phyloP scores from a whole-genome alignment of 2,888 invertebrate species.

The Choristoneura rosaceana region DNA sequence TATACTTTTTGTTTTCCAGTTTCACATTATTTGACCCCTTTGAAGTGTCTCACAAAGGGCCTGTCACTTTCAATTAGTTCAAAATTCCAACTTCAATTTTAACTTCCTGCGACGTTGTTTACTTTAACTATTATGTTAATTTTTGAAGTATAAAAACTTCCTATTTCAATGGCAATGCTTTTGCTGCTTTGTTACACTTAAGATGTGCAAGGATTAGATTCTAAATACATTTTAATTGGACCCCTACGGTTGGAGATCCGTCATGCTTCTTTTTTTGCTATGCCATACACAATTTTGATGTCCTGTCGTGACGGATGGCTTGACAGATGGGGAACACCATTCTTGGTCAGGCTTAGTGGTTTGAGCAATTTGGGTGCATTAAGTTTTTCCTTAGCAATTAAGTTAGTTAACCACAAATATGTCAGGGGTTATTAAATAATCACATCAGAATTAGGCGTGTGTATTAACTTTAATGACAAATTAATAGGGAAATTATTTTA shows the following conservation, averaged over 20 bases:
- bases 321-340: conserved; percentile 59
- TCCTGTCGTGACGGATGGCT: conserved; percentile 52
- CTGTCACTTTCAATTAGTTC: conserved; percentile 66
- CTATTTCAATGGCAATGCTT: conserved; percentile 26
- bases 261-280: conserved; percentile 45
- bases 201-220: conserved; percentile 62
- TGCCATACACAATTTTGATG: conserved; percentile 55
- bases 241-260: conserved; percentile 55
- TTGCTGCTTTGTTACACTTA: conserved; percentile 42
- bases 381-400: conserved; percentile 19
- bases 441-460: background rate
- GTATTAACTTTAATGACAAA: background rate
- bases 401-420: conserved; percentile 4
- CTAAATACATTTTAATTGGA: conserved; percentile 77
- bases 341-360: conserved; percentile 51
- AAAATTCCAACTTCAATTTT: conserved; percentile 56
- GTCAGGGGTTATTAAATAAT: background rate
- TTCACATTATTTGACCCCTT: conserved; percentile 58
- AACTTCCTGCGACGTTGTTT: conserved; percentile 54
- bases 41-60: conserved; percentile 59
- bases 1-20: conserved; percentile 48
- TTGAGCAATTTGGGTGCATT: conserved; percentile 27
- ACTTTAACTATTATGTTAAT: conserved; percentile 46
- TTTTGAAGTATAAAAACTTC: conserved; percentile 46
- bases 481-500: background rate